Evolutionary conservation across 2,888 invertebrate genomes (phyloP).

Genomic region (Lasioglossum leucozonium): DNA sequence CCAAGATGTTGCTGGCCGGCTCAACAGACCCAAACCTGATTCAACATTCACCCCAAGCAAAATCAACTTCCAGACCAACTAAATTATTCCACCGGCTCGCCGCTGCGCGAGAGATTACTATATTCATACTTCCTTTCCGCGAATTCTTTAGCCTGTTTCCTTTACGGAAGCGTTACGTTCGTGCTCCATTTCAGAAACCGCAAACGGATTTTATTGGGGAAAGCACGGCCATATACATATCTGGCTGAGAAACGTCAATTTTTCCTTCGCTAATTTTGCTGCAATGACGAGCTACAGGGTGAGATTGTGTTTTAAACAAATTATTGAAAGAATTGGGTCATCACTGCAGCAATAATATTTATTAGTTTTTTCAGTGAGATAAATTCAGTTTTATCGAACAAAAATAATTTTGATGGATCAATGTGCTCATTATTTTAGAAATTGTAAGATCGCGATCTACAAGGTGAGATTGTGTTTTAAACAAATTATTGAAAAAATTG

Average conservation of each 20-base stretch:
- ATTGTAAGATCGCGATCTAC: background rate
- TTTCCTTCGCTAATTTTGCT: background rate
- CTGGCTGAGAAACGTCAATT: background rate
- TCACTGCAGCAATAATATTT: background rate
- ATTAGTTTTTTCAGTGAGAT: background rate
- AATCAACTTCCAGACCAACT: slow-evolving; percentile 6
- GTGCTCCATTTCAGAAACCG: background rate
- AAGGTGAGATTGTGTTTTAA: too few species aligned
- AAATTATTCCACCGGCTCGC: background rate
- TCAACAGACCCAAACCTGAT: slow-evolving; percentile 1
- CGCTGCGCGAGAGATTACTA: background rate
- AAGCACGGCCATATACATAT: background rate
- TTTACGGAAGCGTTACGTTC: background rate
- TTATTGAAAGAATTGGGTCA: background rate
- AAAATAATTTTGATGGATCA: background rate
- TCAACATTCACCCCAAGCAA: slow-evolving; percentile 18
- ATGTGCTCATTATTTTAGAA: background rate
- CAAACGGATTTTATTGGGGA: background rate
- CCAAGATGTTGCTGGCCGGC: background rate
- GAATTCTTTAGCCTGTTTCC: background rate
- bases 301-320: background rate
- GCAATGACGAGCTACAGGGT: background rate
- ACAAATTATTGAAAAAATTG: too few species aligned
- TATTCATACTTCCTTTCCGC: slow-evolving; percentile 4
- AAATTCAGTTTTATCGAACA: background rate